Base-by-base conservation (phyloP, 2,113 vertebrate species). In the Laterallus jamaicensis region DNA sequence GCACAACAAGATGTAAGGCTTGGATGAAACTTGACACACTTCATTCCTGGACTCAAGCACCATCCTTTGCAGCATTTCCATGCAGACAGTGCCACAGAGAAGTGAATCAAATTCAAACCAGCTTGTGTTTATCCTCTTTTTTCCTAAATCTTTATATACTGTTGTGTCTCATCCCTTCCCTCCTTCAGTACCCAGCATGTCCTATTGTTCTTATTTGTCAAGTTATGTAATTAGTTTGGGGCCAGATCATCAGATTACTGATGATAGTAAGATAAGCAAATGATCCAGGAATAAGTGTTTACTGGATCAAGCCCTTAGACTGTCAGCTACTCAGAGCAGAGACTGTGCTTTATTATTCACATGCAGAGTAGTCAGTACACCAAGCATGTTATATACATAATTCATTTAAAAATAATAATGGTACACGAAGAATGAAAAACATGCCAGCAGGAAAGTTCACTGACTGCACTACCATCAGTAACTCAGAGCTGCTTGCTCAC, bases 401-500 rank as follows among this genome's bases (percentile, higher is more conserved):
- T 96, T 88, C 66, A 95, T 89, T 93, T 94, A 4, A 92, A 96
- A 95, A 95, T 87, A 94, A 96, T 84, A 91, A 93, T 66, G n/a
- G 77, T 87, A 82, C 42, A 60, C 81, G 76, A 91, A 69, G 81
- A 97, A 93, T 88, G 76, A 94, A 93, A 93, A 97, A 88, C 77
- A 66, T 32, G 58, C 77, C 88, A 93, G 83, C 70, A 96, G 81
- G 69, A 74, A 96, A 92, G 88, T 91, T 93, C 86, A 92, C 74
- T 78, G 64, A 28, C 75, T 93, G 79, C 62, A 47, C 77, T 71
- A 52, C 84, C 60, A 82, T 86, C 90, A 91, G 81, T 86, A 94
- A 92, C 37, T 87, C 91, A 63, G 74, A 95, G 55, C 37, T 75
- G 49, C 64, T 93, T 3, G 0, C 28, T 52, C 16, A 69, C 6